A percentile compares a stretch with the other conserved stretches of the same genome.
phyloP scores from a whole-genome alignment of 2,888 invertebrate genomes.

The Rotaria sp. region DNA sequence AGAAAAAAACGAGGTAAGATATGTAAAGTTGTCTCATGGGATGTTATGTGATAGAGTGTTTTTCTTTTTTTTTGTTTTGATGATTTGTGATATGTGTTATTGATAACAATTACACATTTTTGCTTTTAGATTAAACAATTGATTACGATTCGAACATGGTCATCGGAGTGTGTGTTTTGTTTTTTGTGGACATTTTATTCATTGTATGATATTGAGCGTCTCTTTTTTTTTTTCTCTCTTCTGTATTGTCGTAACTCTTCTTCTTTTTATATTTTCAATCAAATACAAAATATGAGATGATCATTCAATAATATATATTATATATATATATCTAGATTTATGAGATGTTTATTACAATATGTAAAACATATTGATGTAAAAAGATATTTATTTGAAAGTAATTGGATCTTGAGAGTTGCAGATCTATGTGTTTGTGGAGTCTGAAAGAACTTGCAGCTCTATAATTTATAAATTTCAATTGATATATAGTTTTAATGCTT shows the following conservation, averaged over 20 bases:
- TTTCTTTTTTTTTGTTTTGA: background rate
- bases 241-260: constrained; percentile 15
- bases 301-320: background rate
- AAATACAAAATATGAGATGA: background rate
- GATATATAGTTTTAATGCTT: too few species aligned
- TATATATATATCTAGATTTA: too few species aligned
- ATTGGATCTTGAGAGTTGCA: too few species aligned
- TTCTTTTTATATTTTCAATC: constrained; percentile 21
- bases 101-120: background rate
- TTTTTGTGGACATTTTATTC: background rate
- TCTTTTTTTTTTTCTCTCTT: background rate
- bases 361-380: too few species aligned
- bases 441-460: too few species aligned
- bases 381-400: too few species aligned
- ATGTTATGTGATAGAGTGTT: background rate
- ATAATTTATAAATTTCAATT: too few species aligned
- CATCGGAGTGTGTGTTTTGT: background rate
- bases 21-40: background rate
- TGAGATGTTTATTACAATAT: too few species aligned
- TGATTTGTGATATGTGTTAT: background rate
- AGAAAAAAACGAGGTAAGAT: background rate
- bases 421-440: too few species aligned
- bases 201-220: constrained; percentile 11
- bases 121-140: background rate
- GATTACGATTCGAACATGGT: background rate